Conservation (phyloP, 2,888 invertebrate genomes). For the Caenorhabditis sp. region DNA sequence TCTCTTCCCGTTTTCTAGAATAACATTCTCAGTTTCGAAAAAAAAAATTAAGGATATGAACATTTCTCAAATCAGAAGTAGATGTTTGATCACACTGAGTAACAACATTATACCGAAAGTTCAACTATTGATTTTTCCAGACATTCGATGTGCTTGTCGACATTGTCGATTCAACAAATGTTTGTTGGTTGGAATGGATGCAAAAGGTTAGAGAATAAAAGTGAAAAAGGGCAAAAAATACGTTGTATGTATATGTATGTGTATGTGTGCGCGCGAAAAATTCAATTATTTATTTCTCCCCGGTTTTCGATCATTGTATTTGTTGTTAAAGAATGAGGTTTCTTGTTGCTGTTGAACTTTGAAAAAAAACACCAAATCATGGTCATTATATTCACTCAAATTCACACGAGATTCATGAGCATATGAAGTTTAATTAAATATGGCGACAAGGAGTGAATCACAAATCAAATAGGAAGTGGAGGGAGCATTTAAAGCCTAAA, state of each 20-base stretch:
- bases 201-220: conserved; percentile 57
- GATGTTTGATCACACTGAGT: not conserved
- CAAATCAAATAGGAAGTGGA: too few species aligned
- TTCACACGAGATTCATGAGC: not conserved
- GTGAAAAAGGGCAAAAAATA: not conserved
- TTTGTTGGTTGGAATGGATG: conserved; percentile 69
- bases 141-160: conserved; percentile 68
- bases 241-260: too few species aligned
- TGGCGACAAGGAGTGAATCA: too few species aligned
- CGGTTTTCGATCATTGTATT: too few species aligned
- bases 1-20: not conserved
- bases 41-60: too few species aligned
- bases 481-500: not conserved
- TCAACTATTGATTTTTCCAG: conserved; percentile 34
- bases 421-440: not conserved
- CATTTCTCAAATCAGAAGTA: conserved; percentile 1
- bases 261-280: too few species aligned
- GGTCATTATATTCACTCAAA: too few species aligned
- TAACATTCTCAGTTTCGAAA: not conserved
- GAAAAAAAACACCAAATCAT: too few species aligned
- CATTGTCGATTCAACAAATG: conserved; percentile 70
- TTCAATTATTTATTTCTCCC: too few species aligned
- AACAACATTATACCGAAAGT: not conserved
- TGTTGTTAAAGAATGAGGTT: too few species aligned
- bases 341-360: too few species aligned